Percentiles rank a stretch among this genome's conserved stretches.
Evolutionary conservation across 1,140 invertebrate species (phyloP).

Genomic region (Diorhabda sublineata): DNA sequence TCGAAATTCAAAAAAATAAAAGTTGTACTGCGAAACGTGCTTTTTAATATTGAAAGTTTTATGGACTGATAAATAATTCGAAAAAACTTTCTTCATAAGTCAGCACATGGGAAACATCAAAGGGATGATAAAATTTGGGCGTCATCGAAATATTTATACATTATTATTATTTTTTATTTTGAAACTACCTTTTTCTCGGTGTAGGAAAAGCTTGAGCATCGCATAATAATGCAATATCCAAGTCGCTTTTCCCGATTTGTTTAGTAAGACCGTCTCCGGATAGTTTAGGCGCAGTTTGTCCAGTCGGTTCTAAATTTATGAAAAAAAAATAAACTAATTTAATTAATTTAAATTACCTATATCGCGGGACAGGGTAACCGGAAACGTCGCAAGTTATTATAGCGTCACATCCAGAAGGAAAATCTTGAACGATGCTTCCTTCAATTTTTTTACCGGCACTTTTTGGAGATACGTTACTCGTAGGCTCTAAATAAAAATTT

Average conservation of each 20-base stretch:
- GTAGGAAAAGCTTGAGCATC: constrained; percentile 62
- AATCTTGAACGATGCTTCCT: constrained; percentile 56
- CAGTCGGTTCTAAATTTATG: constrained; percentile 55
- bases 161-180: not conserved
- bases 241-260: constrained; percentile 43
- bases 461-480: constrained; percentile 63
- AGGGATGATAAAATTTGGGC: no score
- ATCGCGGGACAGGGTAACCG: constrained; percentile 57
- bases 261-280: constrained; percentile 57
- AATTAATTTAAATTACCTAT: constrained; percentile 48
- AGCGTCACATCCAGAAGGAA: constrained; percentile 32
- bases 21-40: no score
- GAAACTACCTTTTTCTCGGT: constrained; percentile 52
- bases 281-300: constrained; percentile 58
- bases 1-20: no score
- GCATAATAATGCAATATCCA: constrained; percentile 54
- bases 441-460: constrained; percentile 57
- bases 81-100: no score
- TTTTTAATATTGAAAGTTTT: no score
- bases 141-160: no score
- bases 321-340: not conserved
- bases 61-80: no score
- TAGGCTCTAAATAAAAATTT: constrained; percentile 54
- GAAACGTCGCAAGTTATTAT: constrained; percentile 56
- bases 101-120: no score